phyloP scores from a whole-genome alignment of 92 coral and sea anemone genomes.

The Umimayanthus kanabou region DNA sequence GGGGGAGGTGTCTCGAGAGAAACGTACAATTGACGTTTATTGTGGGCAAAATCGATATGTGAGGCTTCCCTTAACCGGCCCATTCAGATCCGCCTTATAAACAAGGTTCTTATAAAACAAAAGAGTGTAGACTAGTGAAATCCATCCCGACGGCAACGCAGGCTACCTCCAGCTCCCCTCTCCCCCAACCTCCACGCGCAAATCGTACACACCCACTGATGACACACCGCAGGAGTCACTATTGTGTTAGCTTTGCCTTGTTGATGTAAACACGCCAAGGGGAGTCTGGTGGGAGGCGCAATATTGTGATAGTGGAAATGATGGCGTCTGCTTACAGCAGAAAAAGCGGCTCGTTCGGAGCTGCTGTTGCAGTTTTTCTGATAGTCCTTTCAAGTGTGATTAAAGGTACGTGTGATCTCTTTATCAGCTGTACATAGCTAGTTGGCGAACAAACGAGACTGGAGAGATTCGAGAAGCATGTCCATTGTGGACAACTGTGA shows the following conservation, averaged over 20 bases:
- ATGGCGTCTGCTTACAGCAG: conserved; percentile 7
- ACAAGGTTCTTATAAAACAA: too few relatives aligned
- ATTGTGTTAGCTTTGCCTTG: neutral
- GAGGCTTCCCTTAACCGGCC: too few relatives aligned
- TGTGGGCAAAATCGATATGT: too few relatives aligned
- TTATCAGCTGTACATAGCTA: neutral
- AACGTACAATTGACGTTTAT: too few relatives aligned
- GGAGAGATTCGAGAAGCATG: too few relatives aligned
- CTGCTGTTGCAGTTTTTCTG: neutral
- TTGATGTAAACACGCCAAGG: neutral
- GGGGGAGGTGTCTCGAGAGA: too few relatives aligned
- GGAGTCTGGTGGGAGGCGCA: neutral
- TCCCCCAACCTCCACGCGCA: neutral
- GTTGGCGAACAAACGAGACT: neutral
- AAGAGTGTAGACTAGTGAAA: too few relatives aligned
- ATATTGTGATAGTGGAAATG: neutral
- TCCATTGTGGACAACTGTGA: neutral
- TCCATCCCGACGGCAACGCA: neutral
- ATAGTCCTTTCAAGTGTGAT: neutral
- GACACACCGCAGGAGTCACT: neutral
- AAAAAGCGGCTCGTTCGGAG: neutral
- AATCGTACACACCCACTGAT: too few relatives aligned
- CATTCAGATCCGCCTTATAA: too few relatives aligned
- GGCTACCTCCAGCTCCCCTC: neutral
- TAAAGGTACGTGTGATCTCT: neutral